Evolutionary conservation across 2,113 vertebrate species (phyloP), one percentile per base, ranked within the genome.

Genomic region (Neomonachus schauinslandi): DNA sequence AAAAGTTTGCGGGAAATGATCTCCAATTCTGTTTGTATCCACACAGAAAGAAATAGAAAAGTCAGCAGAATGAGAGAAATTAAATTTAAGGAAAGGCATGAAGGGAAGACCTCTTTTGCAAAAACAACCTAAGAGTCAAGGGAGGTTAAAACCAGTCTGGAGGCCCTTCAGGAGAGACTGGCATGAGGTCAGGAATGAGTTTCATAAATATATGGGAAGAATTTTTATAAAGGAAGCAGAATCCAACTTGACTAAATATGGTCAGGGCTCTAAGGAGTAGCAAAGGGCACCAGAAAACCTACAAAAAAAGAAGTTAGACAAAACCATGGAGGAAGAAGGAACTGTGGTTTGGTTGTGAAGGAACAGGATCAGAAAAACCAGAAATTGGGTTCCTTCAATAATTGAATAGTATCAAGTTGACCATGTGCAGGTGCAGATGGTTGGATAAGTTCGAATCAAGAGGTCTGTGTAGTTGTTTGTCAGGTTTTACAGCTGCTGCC

Each of bases 21-120:
- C 53, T 85, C 76, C 92, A 55, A 80, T 88, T 97, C 51, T 95
- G 7, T 97, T 95, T 94, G 46, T 92, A 72, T 65, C 5, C 46
- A 88, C 85, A 84, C 31, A 77, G 46, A 84, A 89, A 94, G 42
- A 72, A 85, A 36, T 49, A 88, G 59, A 92, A 39, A 96, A 96
- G 22, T 36, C 14, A 57, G 13, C 18, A 96, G 39, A 67, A 76
- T 51, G 49, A 93, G 28, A 51, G 11, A 94, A 87, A 74, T 94
- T 76, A 86, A 85, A 39, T 94, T 89, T 85, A 95, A 97, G 61
- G 39, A 89, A 67, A 93, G 22, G 1, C 82, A 69, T 81, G 81
- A 88, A 96, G 91, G 39, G 82, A 94, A 84, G 16, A 76, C 55
- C 26, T 79, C 5, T 90, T 90, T 92, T 93, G 42, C 74, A 88